Evolutionary conservation across 2,113 vertebrate genomes (phyloP).

Genomic region (Psittacus erithacus): DNA sequence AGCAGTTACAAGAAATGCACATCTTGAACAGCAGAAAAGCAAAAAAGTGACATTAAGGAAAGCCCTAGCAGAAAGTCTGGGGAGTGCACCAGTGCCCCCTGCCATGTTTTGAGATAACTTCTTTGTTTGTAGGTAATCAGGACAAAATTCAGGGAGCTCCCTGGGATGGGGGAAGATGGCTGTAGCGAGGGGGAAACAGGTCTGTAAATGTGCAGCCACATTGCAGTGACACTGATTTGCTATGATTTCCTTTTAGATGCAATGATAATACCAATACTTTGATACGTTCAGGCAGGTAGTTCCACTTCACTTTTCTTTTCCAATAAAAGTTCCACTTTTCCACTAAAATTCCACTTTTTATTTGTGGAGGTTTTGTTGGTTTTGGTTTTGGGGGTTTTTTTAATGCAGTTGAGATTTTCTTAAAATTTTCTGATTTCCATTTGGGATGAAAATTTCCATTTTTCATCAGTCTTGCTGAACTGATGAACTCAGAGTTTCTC

Average conservation of each 20-base stretch:
- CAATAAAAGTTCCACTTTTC: background rate
- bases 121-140: background rate
- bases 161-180: background rate
- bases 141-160: background rate
- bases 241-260: background rate
- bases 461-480: background rate
- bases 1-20: background rate
- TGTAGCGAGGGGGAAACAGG: background rate
- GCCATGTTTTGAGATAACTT: background rate
- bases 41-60: background rate
- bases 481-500: background rate
- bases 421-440: background rate
- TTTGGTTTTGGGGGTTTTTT: background rate
- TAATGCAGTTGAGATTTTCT: background rate
- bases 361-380: background rate
- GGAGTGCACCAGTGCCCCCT: background rate
- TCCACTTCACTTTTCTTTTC: background rate
- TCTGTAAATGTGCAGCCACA: background rate
- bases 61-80: background rate
- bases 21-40: background rate
- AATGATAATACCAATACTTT: background rate
- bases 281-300: background rate
- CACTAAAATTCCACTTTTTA: background rate
- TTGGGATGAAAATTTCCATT: background rate
- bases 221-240: background rate